A percentile compares a stretch with the other conserved stretches of the same genome.
Conservation (phyloP, 2,797 vertebrate species). For the Calcarius lapponicus region DNA sequence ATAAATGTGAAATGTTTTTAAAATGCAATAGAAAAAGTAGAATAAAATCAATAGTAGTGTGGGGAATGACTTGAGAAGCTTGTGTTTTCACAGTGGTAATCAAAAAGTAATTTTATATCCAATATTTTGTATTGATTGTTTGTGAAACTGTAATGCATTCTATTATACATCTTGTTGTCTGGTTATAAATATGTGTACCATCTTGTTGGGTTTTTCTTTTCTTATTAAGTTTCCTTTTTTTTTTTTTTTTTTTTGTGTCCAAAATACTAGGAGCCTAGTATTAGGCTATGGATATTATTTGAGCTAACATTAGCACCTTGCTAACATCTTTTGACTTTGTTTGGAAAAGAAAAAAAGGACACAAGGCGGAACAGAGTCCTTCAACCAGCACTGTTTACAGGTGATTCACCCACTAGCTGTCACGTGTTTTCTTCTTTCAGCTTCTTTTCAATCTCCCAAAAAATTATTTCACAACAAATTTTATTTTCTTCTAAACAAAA, state of each 20-base stretch:
- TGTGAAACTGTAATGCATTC: constrained; percentile 74
- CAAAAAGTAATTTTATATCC: constrained; percentile 94
- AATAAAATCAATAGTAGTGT: constrained; percentile 84
- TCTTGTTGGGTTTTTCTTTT: constrained; percentile 51
- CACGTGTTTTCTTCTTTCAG: neutral
- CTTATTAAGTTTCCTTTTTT: constrained; percentile 55
- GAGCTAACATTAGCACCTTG: neutral
- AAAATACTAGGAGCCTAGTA: constrained; percentile 11
- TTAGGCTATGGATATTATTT: constrained; percentile 36
- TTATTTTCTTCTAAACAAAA: neutral
- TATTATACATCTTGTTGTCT: constrained; percentile 56
- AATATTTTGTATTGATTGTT: constrained; percentile 89
- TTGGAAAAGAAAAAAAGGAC: neutral
- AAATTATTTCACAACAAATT: neutral
- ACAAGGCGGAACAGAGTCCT: neutral
- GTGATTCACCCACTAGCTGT: neutral
- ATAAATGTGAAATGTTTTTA: constrained; percentile 64
- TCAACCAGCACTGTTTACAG: neutral
- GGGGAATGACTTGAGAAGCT: constrained; percentile 81
- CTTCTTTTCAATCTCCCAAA: neutral
- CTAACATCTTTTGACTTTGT: neutral
- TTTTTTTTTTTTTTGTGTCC: constrained; percentile 29
- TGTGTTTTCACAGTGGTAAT: constrained; percentile 87
- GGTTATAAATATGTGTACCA: constrained; percentile 67
- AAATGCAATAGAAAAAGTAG: constrained; percentile 64